Conservation (phyloP, 2,797 vertebrate genomes). For the Semaprochilodus insignis region DNA sequence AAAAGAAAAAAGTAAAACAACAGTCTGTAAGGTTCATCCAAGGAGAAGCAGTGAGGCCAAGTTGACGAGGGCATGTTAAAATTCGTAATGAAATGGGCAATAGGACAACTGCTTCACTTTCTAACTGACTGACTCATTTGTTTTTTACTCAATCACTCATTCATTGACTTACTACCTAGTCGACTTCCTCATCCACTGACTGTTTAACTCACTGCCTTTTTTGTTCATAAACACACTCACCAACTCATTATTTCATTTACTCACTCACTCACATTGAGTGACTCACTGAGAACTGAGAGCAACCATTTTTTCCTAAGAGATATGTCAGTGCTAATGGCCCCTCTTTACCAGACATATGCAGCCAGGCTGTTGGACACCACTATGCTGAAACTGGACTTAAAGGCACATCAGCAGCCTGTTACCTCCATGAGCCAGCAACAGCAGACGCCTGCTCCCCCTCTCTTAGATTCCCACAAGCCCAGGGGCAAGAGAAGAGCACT, state of each 20-base stretch:
- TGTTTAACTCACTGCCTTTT: not conserved
- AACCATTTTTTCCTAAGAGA: constrained; percentile 69
- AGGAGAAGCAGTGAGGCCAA: too few species aligned
- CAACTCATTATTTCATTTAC: not conserved
- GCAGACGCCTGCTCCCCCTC: not conserved
- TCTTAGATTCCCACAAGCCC: constrained; percentile 48
- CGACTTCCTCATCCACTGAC: not conserved
- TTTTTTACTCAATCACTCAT: not conserved
- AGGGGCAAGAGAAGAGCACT: constrained; percentile 51
- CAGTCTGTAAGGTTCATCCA: too few species aligned
- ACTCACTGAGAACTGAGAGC: too few species aligned
- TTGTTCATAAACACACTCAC: not conserved
- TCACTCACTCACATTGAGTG: not conserved
- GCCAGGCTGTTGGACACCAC: not conserved
- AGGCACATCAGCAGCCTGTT: not conserved
- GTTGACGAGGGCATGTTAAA: too few species aligned
- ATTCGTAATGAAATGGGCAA: too few species aligned
- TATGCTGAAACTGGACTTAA: not conserved
- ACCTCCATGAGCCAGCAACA: not conserved
- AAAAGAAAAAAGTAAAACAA: too few species aligned
- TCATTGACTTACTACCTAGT: not conserved
- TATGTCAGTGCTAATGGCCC: constrained; percentile 66
- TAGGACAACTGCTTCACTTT: not conserved
- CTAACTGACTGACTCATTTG: not conserved
- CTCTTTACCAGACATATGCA: constrained; percentile 24